Evolutionary conservation across 1,140 invertebrate species (phyloP), one percentile per base, ranked within the genome.

Genomic region (Drosophila erecta): DNA sequence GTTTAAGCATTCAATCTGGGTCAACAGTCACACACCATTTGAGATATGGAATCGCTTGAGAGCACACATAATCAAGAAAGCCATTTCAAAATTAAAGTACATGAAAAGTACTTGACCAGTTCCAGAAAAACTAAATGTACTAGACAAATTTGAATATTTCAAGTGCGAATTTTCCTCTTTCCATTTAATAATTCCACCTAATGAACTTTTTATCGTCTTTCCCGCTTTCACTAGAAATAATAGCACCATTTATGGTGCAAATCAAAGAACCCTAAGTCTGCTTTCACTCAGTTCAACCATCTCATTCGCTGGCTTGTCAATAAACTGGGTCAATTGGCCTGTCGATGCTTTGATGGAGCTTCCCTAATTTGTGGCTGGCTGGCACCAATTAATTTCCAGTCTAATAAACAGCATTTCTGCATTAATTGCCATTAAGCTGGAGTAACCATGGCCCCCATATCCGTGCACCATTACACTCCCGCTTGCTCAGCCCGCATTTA

Each of bases 331-430:
- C 67, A 70, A 71, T 70, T 55, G 51, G 51, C 11, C 24, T 35
- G 41, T 46, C 66, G 76, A 58, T 61, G 49, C 38, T 70, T 69
- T 54, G 64, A 56, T 40, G 17, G 27, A 35, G 33, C 50, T 65
- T 65, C 37, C 37, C 53, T 53, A 67, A 67, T 65, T 51, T 65
- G 69, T 30, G 50, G 57, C 70, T 46, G 40, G 15, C 44, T 61
- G 70, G 66, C 73, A 85, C 61, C 76, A 87, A 86, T 87, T 86
- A 78, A 79, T 81, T 89, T 89, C 74, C 72, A 76, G 70, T 76
- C 72, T 79, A 78, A 76, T 83, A 73, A 87, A 73, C 84, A 59
- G 62, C 58, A 60, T 79, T 69, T 70, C 54, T 72, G 37, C 61
- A 87, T 78, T 86, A 86, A 86, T 86, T 86, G 76, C 62, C 60